phyloP scores from a whole-genome alignment of 2,113 vertebrate species.

The Mirounga angustirostris region DNA sequence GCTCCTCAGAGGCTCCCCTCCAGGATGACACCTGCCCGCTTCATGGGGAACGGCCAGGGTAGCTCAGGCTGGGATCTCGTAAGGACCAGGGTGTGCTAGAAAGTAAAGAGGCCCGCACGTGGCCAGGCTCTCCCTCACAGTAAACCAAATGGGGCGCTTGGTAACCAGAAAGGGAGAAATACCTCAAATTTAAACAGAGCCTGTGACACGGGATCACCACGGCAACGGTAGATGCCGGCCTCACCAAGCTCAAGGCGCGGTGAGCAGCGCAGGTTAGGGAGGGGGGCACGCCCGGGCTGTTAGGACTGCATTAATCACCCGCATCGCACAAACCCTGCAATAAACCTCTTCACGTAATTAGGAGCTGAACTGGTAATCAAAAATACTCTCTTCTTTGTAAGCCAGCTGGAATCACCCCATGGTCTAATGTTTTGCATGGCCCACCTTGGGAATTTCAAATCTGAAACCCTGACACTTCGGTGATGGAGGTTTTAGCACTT shows the following conservation, averaged over 20 bases:
- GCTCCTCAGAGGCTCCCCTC: neutral
- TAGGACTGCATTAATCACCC: neutral
- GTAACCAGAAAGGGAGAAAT: neutral
- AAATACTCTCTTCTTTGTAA: neutral
- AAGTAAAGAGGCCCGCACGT: neutral
- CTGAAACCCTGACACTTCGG: neutral
- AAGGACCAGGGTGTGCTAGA: neutral
- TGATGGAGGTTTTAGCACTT: slow-evolving; percentile 52
- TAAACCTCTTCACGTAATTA: slow-evolving; percentile 24
- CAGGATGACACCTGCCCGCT: neutral
- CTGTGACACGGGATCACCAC: accelerated
- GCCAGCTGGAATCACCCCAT: neutral
- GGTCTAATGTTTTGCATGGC: slow-evolving; percentile 6
- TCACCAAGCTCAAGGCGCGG: accelerated
- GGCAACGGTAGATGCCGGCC: accelerated
- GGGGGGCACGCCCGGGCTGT: neutral
- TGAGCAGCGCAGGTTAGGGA: accelerated
- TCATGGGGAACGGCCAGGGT: neutral
- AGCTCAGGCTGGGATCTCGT: neutral
- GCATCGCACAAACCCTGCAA: neutral
- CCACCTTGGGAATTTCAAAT: neutral
- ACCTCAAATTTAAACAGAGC: accelerated
- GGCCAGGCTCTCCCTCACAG: too few relatives aligned
- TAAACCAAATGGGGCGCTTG: neutral
- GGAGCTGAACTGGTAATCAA: slow-evolving; percentile 58